Evolutionary conservation across 1,140 invertebrate genomes (phyloP), one percentile per base, ranked within the genome.

Genomic region (Caligus rogercresseyi): DNA sequence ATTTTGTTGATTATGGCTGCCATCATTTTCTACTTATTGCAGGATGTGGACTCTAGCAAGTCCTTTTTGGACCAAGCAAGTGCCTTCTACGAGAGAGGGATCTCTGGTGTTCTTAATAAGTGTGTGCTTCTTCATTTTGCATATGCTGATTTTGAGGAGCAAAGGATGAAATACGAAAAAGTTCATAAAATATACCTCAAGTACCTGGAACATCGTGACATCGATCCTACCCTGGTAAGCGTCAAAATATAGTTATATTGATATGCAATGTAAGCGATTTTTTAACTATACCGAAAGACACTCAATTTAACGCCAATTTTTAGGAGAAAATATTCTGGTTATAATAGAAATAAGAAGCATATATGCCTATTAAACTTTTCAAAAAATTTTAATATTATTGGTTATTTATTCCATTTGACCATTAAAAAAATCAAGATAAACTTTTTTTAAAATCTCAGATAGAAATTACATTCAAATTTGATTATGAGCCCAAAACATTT

Each of bases 111-210:
- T 1, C 79, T 98, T 52, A 87, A 21, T 18, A 86, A 87, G 67
- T 96, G 90, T 72, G 88, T 91, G 75, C 75, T 99, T 16, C 73
- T 98, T 3, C 93, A 97, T 72, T 98, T 98, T 76, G 91, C 94
- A 0, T 95, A 97, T 72, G 92, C 94, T 1, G 96, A 99, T 75
- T 98, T 97, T 71, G 94, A 98, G 76, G 95, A 98, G 77, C 87
- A 91, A 24, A 76, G 93, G 54, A 81, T 96, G 69, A 93, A 94
- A 71, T 94, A 93, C 72, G 91, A 97, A 65, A 95, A 95, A 78
- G 93, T 96, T 0, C 91, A 97, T 75, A 83, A 86, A 70, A 97
- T 98, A 69, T 98, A 98, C 74, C 86, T 90, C 64, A 85, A 87
- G 67, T 85, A 91, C 69, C 74, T 98, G 15, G 86, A 87, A 69